Conservation (phyloP, 2,113 vertebrate genomes). For the Campylomormyrus tamandua region DNA sequence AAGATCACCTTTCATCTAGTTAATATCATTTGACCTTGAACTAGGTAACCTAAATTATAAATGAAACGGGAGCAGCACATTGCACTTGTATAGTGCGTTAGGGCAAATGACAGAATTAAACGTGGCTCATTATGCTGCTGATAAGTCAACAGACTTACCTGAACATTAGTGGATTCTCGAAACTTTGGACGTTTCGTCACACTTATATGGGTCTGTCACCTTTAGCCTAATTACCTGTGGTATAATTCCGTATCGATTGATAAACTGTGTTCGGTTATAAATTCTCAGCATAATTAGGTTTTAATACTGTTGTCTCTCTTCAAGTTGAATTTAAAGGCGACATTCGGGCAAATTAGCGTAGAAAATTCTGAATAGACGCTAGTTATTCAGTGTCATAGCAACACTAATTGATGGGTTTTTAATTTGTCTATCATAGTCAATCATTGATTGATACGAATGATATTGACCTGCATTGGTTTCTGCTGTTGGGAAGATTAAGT, state of each 20-base stretch:
- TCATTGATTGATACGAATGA: not conserved
- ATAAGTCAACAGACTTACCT: not conserved
- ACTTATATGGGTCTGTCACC: not conserved
- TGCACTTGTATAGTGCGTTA: not conserved
- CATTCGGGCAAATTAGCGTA: not conserved
- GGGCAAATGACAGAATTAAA: not conserved
- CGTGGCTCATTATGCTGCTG: not conserved
- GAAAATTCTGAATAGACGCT: not conserved
- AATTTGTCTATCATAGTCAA: not conserved
- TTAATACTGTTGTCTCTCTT: not conserved
- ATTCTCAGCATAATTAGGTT: not conserved
- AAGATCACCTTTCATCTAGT: not conserved
- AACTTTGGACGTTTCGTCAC: not conserved
- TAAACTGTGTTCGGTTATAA: not conserved
- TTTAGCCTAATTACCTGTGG: not conserved
- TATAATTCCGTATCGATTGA: not conserved
- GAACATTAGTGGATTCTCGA: not conserved
- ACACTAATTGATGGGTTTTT: not conserved
- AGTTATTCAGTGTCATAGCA: not conserved
- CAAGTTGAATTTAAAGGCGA: not conserved
- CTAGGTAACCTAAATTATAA: not conserved
- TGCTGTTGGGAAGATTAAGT: not conserved
- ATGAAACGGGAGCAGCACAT: not conserved
- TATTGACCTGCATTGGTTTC: not conserved
- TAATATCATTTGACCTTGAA: not conserved